phyloP scores from a whole-genome alignment of 2,113 vertebrate species.

The Empidonax alnorum region DNA sequence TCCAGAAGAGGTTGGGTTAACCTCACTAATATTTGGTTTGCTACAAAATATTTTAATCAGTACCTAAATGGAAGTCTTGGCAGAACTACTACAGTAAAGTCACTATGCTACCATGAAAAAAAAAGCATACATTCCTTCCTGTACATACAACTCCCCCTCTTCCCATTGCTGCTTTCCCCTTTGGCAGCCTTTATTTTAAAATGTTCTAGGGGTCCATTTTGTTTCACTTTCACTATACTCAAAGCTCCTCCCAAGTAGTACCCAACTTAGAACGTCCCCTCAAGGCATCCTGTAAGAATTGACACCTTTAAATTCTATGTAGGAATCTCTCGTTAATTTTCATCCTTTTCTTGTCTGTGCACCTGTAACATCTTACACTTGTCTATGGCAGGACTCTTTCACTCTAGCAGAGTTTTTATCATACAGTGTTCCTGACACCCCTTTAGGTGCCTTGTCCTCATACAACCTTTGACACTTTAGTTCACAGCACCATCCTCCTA shows the following conservation, averaged over 20 bases:
- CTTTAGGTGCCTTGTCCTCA: not conserved
- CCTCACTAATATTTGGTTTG: conserved; percentile 1
- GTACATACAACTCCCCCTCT: not conserved
- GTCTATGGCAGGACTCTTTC: not conserved
- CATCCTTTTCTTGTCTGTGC: not conserved
- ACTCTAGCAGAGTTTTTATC: not conserved
- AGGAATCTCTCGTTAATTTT: not conserved
- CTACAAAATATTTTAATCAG: conserved; percentile 2
- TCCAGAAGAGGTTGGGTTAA: conserved; percentile 33
- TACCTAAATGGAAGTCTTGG: not conserved
- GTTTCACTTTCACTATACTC: not conserved
- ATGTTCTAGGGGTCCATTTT: not conserved
- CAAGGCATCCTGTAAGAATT: not conserved
- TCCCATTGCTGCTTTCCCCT: not conserved
- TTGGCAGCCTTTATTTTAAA: not conserved
- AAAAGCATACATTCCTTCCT: not conserved
- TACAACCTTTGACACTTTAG: not conserved
- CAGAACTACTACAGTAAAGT: not conserved
- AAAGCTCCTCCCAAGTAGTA: not conserved
- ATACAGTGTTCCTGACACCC: not conserved
- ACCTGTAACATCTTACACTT: fast-evolving
- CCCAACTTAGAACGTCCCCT: not conserved
- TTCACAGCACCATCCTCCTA: not conserved
- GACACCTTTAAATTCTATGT: not conserved
- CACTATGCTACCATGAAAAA: not conserved